These are phyloP conservation scores for Phycodurus eques DNA, from an alignment of 2,113 vertebrate species.

Conservation along the genomic window DNA sequence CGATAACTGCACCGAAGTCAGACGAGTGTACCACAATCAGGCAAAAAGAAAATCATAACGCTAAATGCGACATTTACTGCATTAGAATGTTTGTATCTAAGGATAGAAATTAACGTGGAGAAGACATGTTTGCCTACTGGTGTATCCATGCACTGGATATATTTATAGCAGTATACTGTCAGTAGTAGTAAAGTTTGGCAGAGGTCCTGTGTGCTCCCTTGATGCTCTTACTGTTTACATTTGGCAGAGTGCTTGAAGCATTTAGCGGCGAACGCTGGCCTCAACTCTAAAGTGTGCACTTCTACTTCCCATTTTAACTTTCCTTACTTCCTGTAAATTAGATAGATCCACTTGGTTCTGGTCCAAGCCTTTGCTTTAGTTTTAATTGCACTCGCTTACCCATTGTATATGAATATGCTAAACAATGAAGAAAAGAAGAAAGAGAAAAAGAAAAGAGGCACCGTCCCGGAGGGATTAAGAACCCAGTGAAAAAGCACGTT, in stretches of 20 bases:
- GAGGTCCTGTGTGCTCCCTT: slow-evolving; percentile 2
- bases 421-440: slow-evolving; percentile 1
- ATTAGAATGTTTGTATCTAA: background rate
- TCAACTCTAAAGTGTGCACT: slow-evolving; percentile 8
- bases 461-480: slow-evolving; percentile 5
- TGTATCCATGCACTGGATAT: background rate
- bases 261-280: slow-evolving; percentile 3
- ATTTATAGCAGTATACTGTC: slow-evolving; percentile 2
- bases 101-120: background rate
- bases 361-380: slow-evolving; percentile 8
- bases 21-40: no score
- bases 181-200: slow-evolving; percentile 3
- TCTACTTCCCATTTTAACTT: slow-evolving; percentile 10
- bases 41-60: no score
- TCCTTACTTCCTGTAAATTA: background rate
- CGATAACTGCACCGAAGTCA: no score
- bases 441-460: background rate
- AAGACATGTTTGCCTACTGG: background rate
- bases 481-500: background rate
- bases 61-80: no score
- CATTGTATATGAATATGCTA: slow-evolving; percentile 1
- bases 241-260: slow-evolving; percentile 9
- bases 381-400: slow-evolving; percentile 3
- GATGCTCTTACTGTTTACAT: slow-evolving; percentile 8
- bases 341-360: background rate